Percentiles rank a stretch among this genome's conserved stretches.
phyloP scores from a whole-genome alignment of 2,888 invertebrate species.

The Tromatobia lineatoria region DNA sequence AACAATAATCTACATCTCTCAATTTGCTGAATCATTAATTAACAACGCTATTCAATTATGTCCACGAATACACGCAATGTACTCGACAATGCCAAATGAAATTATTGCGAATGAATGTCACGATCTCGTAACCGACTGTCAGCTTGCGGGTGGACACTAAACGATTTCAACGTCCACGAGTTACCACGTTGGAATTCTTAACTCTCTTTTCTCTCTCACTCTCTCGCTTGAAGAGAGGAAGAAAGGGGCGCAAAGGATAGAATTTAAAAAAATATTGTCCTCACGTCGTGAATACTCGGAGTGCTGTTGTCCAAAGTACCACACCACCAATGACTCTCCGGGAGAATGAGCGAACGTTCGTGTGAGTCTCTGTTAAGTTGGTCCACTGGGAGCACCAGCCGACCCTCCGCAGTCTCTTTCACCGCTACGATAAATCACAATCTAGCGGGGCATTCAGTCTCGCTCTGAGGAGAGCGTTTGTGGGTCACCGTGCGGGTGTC shows the following conservation, averaged over 20 bases:
- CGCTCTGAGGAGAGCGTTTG: slow-evolving; percentile 64
- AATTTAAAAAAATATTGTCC: slow-evolving; percentile 44
- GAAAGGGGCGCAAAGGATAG: background rate
- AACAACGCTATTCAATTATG: background rate
- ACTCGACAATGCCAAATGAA: slow-evolving; percentile 1
- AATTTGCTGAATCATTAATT: background rate
- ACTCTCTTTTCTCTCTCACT: background rate
- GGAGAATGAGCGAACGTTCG: slow-evolving; percentile 21
- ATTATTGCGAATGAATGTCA: slow-evolving; percentile 16
- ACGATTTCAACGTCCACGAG: slow-evolving; percentile 42
- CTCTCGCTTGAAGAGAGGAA: too few relatives aligned
- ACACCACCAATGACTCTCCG: slow-evolving; percentile 35
- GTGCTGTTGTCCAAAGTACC: slow-evolving; percentile 48
- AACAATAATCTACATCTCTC: background rate
- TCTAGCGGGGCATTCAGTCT: slow-evolving; percentile 76
- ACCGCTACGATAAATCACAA: slow-evolving; percentile 78
- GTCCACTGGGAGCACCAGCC: slow-evolving; percentile 23
- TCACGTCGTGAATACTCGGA: slow-evolving; percentile 43
- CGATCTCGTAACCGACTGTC: slow-evolving; percentile 5
- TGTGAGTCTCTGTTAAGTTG: slow-evolving; percentile 17
- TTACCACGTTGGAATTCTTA: slow-evolving; percentile 32
- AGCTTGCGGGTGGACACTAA: slow-evolving; percentile 37
- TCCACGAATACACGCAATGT: background rate
- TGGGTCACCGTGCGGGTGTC: slow-evolving; percentile 76
- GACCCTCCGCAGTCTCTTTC: slow-evolving; percentile 69